These are phyloP conservation scores for Melopsittacus undulatus DNA, from an alignment of 2,797 vertebrate species.

Conservation along the genomic window DNA sequence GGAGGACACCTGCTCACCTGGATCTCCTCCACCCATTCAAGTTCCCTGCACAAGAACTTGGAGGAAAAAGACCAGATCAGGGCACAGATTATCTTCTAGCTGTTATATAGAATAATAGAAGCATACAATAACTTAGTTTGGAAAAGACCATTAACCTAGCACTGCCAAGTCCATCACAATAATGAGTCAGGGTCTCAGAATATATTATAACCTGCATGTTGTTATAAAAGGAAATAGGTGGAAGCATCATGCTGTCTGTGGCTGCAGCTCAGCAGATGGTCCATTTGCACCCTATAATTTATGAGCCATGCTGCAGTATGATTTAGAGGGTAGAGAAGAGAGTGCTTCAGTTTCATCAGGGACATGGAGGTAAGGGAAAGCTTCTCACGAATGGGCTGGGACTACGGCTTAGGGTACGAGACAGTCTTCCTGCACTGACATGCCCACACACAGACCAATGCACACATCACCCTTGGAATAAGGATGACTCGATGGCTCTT, in stretches of 20 bases:
- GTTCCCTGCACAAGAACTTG: background rate
- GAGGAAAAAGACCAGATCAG: background rate
- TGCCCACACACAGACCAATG: slow-evolving; percentile 29
- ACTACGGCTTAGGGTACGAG: background rate
- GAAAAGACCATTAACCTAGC: background rate
- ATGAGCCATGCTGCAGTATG: background rate
- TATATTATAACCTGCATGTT: background rate
- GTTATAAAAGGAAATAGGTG: background rate
- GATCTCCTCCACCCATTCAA: background rate
- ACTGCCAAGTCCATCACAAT: background rate
- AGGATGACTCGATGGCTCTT: slow-evolving; percentile 32
- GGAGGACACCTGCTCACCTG: background rate
- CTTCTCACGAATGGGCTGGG: background rate
- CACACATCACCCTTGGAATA: slow-evolving; percentile 39
- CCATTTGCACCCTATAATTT: slow-evolving; percentile 5
- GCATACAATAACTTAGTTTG: background rate
- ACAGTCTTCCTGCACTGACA: background rate
- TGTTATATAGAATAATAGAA: background rate
- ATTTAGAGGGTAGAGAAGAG: slow-evolving; percentile 15
- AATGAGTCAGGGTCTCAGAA: background rate
- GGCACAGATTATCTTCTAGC: background rate
- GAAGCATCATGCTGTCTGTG: background rate
- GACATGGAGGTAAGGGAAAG: background rate
- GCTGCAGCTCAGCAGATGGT: slow-evolving; percentile 12
- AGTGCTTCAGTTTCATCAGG: background rate